Base-by-base conservation (phyloP, 2,797 vertebrate species). In the Odontamblyopus rebecca region DNA sequence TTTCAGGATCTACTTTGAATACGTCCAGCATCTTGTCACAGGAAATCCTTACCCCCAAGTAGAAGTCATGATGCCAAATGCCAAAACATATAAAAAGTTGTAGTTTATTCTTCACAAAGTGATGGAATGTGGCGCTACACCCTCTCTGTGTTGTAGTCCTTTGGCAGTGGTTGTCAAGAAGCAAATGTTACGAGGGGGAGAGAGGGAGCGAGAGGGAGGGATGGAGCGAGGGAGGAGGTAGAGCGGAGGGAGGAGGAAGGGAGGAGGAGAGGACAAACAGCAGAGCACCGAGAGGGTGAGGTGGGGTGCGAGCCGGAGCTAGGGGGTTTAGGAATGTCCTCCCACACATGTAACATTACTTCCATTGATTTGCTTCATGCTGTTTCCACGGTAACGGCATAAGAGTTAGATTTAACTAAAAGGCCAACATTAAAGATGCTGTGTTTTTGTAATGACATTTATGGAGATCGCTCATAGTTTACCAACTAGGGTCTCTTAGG, bases 321-420 rank as follows among this genome's bases (percentile, higher is more conserved):
- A 29, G 12, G n/a, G 13, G 82, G 83, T 82, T 73, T 76, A 86
- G 85, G 75, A 74, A 77, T 78, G 44, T 79, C 85, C 70, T 84
- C 78, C 76, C 66, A 78, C 88, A 82, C 81, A 86, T 89, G 86
- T 93, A 90, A 93, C 91, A 94, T 93, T 93, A 93, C 90, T 84
- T 93, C 82, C 89, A 95, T 95, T 91, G 93, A 96, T 95, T 92
- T 94, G 91, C 91, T 93, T 89, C 86, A 92, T 83, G 78, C 44
- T 69, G 90, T 92, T 92, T 82, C 89, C 88, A 76, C 78, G 83
- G 91, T 85, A 91, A 92, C 87, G 69, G 79, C 64, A 75, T 64
- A 61, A 81, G 85, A 79, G 71, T 69, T 74, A 67, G 61, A 76
- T 80, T 83, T 79, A 30, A 27, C 54, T 26, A 57, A 57, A 13